These are phyloP conservation scores for Alca torda DNA, from an alignment of 2,797 vertebrate genomes.

Conservation along the genomic window DNA sequence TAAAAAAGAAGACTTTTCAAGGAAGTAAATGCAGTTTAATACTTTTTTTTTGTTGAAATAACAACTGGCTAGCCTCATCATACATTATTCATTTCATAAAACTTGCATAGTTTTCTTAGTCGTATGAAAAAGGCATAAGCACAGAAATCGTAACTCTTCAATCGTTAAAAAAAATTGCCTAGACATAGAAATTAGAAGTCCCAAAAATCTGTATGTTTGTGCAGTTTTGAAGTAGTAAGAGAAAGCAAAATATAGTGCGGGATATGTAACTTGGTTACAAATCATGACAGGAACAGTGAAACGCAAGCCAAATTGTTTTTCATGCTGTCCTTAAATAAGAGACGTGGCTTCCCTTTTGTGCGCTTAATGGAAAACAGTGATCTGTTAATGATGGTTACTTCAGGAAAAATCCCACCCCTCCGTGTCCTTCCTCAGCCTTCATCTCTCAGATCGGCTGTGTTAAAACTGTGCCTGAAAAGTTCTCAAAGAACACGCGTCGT, in stretches of 20 bases:
- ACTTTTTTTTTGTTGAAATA: not conserved
- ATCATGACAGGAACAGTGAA: not conserved
- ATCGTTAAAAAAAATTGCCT: not conserved
- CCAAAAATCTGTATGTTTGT: not conserved
- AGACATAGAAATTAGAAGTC: not conserved
- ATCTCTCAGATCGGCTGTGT: not conserved
- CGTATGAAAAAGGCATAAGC: not conserved
- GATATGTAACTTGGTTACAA: not conserved
- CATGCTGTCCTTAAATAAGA: not conserved
- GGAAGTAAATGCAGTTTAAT: not conserved
- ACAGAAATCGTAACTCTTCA: not conserved
- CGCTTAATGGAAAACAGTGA: not conserved
- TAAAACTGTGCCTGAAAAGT: not conserved
- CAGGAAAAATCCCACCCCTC: not conserved
- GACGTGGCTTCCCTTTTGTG: not conserved
- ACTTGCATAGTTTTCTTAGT: not conserved
- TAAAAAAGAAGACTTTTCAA: not conserved
- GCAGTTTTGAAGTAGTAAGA: not conserved
- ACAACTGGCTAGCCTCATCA: not conserved
- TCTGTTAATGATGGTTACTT: not conserved
- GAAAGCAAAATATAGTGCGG: not conserved
- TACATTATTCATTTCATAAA: not conserved
- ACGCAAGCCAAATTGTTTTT: not conserved
- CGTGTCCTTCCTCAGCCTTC: not conserved
- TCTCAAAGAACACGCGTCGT: accelerated